A percentile compares a stretch with the other conserved stretches of the same genome.
These are phyloP conservation scores for Temnothorax unifasciatus DNA, from an alignment of 2,888 invertebrate genomes.

Conservation along the genomic window DNA sequence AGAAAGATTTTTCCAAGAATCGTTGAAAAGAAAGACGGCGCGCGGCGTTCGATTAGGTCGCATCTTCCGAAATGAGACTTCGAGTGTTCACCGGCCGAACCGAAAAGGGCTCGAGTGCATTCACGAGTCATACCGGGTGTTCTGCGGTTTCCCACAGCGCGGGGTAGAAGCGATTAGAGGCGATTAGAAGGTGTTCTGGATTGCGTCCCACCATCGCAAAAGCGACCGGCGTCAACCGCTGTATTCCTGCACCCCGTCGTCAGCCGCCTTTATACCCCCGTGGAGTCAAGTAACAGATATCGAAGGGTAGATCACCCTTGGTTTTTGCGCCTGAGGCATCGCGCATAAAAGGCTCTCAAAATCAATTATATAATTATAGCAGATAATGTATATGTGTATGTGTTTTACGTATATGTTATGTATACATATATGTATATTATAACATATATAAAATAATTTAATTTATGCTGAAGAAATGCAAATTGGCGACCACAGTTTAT, in stretches of 20 bases:
- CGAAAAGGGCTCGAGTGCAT: constrained; percentile 33
- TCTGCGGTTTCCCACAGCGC: constrained; percentile 70
- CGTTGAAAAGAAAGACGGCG: neutral
- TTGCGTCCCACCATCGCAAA: constrained; percentile 73
- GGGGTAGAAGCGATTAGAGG: constrained; percentile 70
- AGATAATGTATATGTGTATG: neutral
- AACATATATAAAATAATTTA: neutral
- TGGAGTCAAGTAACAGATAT: constrained; percentile 47
- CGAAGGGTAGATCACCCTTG: constrained; percentile 20
- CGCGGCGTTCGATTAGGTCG: neutral
- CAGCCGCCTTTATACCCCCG: constrained; percentile 62
- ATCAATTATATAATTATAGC: constrained; percentile 34
- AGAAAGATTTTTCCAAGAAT: neutral
- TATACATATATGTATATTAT: neutral
- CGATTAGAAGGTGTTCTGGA: constrained; percentile 80
- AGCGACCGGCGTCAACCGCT: constrained; percentile 54
- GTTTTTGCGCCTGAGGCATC: constrained; percentile 8
- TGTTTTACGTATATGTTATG: no score
- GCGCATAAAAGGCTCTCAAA: neutral
- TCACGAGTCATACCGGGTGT: constrained; percentile 40
- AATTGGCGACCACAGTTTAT: neutral
- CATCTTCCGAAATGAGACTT: constrained; percentile 20
- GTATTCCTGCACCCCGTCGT: constrained; percentile 34
- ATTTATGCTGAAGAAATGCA: neutral
- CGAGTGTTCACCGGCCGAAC: constrained; percentile 14